A percentile compares a stretch with the other conserved stretches of the same genome.
These are phyloP conservation scores for Ovis aries DNA, from an alignment of 2,113 vertebrate genomes.

Conservation along the genomic window DNA sequence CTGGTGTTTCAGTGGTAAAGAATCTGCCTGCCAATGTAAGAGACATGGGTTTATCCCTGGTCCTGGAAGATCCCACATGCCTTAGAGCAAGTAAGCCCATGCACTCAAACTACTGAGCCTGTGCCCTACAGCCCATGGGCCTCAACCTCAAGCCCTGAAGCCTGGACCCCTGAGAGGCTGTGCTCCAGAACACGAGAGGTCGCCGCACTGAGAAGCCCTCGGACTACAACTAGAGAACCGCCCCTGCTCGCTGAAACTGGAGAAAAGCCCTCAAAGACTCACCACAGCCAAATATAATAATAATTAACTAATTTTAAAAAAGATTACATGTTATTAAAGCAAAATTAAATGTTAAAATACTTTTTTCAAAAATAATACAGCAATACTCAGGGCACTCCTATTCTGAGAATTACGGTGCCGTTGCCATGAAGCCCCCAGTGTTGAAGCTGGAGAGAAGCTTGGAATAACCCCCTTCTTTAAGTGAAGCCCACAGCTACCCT, in stretches of 20 bases:
- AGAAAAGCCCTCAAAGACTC: neutral
- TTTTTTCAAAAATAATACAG: neutral
- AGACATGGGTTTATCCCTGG: neutral
- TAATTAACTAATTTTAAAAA: neutral
- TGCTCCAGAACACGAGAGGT: neutral
- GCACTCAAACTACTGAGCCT: neutral
- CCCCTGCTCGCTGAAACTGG: neutral
- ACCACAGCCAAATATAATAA: neutral
- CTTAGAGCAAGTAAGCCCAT: neutral
- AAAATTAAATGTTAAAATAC: neutral
- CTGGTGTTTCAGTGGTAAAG: neutral
- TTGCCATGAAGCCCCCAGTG: neutral
- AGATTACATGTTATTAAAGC: neutral
- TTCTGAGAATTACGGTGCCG: neutral
- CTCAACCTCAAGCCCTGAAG: neutral
- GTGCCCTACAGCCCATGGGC: neutral
- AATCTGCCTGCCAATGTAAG: neutral
- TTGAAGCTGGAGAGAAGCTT: neutral
- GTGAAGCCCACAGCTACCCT: neutral
- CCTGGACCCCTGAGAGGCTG: neutral
- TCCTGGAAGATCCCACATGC: neutral
- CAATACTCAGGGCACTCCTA: neutral
- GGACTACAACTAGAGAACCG: accelerated
- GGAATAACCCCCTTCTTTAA: neutral
- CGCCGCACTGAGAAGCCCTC: neutral